Percentiles rank a stretch among this genome's conserved stretches.
These are phyloP conservation scores for Eretmodus cyanostictus DNA, from an alignment of 2,113 vertebrate genomes.

Conservation along the genomic window DNA sequence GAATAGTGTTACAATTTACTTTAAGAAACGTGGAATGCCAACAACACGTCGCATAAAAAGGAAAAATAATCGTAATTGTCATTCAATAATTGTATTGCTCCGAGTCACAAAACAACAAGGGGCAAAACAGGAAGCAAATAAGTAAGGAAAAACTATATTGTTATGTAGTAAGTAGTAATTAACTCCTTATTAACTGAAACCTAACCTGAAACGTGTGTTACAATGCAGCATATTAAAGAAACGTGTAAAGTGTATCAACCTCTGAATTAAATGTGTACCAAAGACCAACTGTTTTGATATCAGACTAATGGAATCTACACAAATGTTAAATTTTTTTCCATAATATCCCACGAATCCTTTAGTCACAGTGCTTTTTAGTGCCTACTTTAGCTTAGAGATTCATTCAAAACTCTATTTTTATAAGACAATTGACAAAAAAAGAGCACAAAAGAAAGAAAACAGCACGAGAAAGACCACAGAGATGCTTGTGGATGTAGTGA, in stretches of 20 bases:
- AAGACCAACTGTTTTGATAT: neutral
- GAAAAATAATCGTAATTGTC: neutral
- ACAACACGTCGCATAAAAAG: neutral
- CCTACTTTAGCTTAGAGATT: neutral
- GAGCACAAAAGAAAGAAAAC: neutral
- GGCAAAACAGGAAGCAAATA: neutral
- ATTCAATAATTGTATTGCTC: neutral
- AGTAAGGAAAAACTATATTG: neutral
- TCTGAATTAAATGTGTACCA: neutral
- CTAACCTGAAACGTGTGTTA: neutral
- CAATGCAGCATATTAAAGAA: neutral
- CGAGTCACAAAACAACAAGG: neutral
- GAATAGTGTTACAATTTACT: neutral
- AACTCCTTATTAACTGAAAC: neutral
- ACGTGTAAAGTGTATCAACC: neutral
- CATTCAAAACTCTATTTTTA: neutral
- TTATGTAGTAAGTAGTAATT: neutral
- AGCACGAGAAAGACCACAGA: rapidly evolving
- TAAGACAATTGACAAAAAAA: neutral
- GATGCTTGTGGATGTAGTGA: neutral
- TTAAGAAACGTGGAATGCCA: neutral
- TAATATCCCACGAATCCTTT: no score
- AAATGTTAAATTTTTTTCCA: neutral
- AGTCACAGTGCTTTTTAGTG: neutral
- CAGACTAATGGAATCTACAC: neutral